These are phyloP conservation scores for Napeogenes inachia DNA, from an alignment of 2,888 invertebrate genomes.

Conservation along the genomic window DNA sequence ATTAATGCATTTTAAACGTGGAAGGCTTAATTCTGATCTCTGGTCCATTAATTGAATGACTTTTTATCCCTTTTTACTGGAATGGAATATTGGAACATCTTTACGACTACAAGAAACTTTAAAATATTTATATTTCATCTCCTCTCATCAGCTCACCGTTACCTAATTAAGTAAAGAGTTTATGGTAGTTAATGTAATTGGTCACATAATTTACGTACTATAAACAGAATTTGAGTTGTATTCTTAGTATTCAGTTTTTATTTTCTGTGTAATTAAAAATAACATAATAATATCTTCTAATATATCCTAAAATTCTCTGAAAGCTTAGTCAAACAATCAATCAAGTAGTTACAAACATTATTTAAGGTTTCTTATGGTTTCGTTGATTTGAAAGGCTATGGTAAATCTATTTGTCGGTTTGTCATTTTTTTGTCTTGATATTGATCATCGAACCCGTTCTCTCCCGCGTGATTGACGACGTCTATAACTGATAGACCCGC, in stretches of 20 bases:
- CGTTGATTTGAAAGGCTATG: conserved; percentile 35
- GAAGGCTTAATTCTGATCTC: conserved; percentile 74
- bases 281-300: no score
- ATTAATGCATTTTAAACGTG: conserved; percentile 77
- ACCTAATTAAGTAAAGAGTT: conserved; percentile 9
- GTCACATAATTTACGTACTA: not conserved
- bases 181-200: not conserved
- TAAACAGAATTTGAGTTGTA: no score
- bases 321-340: conserved; percentile 5
- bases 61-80: conserved; percentile 48
- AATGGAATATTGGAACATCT: conserved; percentile 30
- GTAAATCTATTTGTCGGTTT: conserved; percentile 48
- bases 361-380: conserved; percentile 8
- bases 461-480: conserved; percentile 52
- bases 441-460: conserved; percentile 29
- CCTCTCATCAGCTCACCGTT: conserved; percentile 14
- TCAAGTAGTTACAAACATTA: conserved; percentile 2
- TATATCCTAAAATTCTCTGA: conserved; percentile 8
- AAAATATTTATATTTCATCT: conserved; percentile 23
- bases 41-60: conserved; percentile 66
- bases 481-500: conserved; percentile 45
- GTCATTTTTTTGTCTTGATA: conserved; percentile 35
- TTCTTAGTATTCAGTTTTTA: no score
- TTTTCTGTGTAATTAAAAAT: no score
- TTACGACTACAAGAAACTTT: conserved; percentile 27